Base-by-base conservation (phyloP, 2,888 invertebrate species). In the Euzetes globulus region DNA sequence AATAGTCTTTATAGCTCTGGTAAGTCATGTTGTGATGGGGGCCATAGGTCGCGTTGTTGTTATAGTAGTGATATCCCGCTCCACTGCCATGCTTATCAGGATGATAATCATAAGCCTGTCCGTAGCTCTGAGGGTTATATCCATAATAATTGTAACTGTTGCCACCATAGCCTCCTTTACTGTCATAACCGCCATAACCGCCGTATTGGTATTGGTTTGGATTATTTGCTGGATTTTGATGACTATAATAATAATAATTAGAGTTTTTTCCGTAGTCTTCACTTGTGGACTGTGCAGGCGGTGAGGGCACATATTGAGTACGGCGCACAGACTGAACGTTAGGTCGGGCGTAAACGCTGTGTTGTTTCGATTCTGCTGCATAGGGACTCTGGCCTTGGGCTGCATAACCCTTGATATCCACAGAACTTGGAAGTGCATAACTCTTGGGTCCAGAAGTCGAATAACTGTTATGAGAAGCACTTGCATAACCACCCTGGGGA, bases 41-140 rank as follows among this genome's bases (percentile, higher is more conserved):
- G 22, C 27, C 15, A 55, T 27, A 52, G 7, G 60, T 72, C 6
- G n/a, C 37, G 22, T 58, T 72, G 41, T 70, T 74, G 52, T n/a
- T n/a, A n/a, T 47, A 74, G 19, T 70, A 71, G 19, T 50, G 25
- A 25, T 68, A 74, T 13, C 74, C 74, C 19, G n/a, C 58, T 41
- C 74, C 74, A 6, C 6, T 70, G 1, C 74, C 74, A 17, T 37
- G 65, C n/a, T 33, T 3, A 7, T 37, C 27, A 4, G 65, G 65
- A 17, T n/a, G 29, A 37, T 65, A 65, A 19, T 65, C 65, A 37
- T 19, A 37, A 3, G 65, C 65, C 19, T n/a, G 65, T 17, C 37
- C 65, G 33, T 65, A 65, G 11, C 5, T 33, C 13, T 33, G 29
- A 1, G 65, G 19, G 33, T 65, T 37, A 37, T 65, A n/a, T 5